Conservation (phyloP, 2,888 invertebrate species). For the Drosophila affinis region DNA sequence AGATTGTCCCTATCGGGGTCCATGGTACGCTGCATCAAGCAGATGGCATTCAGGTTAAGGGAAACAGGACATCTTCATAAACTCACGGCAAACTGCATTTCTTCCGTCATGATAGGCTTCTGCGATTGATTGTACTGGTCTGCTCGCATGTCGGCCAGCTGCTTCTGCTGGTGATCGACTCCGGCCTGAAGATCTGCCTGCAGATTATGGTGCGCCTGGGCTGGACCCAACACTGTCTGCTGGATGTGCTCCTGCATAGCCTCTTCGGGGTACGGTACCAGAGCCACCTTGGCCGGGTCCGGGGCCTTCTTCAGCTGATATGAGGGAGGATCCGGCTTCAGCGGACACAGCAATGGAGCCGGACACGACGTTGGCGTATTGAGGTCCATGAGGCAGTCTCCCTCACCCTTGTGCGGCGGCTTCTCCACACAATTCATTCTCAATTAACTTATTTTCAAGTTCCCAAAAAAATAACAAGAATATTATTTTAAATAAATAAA, state of each 20-base stretch:
- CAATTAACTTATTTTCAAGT: neutral
- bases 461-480: constrained; percentile 4
- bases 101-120: constrained; percentile 47
- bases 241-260: constrained; percentile 47
- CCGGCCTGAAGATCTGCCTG: constrained; percentile 52
- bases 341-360: constrained; percentile 62
- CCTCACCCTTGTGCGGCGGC: constrained; percentile 32
- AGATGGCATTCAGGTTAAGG: neutral
- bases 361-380: constrained; percentile 57
- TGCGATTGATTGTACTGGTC: constrained; percentile 46
- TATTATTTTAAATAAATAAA: neutral
- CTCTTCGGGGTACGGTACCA: constrained; percentile 52
- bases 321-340: constrained; percentile 52
- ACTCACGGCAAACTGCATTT: constrained; percentile 64
- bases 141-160: constrained; percentile 55
- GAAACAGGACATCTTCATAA: neutral
- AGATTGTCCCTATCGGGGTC: constrained; percentile 75
- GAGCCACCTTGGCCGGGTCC: constrained; percentile 32
- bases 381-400: constrained; percentile 58
- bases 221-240: constrained; percentile 33
- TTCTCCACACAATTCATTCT: constrained; percentile 61
- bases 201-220: constrained; percentile 50
- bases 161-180: constrained; percentile 61
- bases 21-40: constrained; percentile 49
- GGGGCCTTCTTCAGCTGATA: constrained; percentile 42